A percentile compares a stretch with the other conserved stretches of the same genome.
Conservation (phyloP, 2,797 vertebrate genomes). For the Falco novaeseelandiae region DNA sequence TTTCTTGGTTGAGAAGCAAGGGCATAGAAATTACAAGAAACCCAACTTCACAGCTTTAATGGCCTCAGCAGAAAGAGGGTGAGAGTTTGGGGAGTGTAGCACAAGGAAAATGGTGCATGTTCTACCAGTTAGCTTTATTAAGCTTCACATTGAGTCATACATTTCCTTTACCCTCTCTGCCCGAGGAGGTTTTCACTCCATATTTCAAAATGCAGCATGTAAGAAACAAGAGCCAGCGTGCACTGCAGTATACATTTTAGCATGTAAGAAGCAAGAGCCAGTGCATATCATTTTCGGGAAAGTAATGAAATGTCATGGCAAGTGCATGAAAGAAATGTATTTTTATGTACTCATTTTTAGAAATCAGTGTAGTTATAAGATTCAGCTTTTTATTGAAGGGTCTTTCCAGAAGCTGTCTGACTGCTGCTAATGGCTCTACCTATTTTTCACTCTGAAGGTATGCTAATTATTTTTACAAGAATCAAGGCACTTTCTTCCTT, state of each 20-base stretch:
- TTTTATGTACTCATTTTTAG: constrained; percentile 21
- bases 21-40: constrained; percentile 43
- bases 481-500: constrained; percentile 15
- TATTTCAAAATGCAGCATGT: neutral
- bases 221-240: neutral
- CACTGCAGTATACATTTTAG: neutral
- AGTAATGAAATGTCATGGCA: constrained; percentile 23
- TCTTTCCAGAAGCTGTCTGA: neutral
- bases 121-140: neutral
- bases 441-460: constrained; percentile 19
- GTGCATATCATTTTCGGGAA: neutral
- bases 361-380: constrained; percentile 23
- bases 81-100: neutral
- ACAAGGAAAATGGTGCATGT: neutral
- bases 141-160: neutral
- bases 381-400: neutral
- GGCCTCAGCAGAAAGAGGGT: neutral
- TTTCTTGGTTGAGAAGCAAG: constrained; percentile 46
- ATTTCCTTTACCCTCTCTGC: neutral
- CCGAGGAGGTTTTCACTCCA: neutral
- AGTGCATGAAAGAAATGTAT: neutral
- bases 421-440: neutral
- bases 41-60: neutral
- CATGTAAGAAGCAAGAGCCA: neutral
- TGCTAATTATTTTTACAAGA: constrained; percentile 41